Evolutionary conservation across 2,113 vertebrate genomes (phyloP), one percentile per base, ranked within the genome.

Genomic region (Balaeniceps rex): DNA sequence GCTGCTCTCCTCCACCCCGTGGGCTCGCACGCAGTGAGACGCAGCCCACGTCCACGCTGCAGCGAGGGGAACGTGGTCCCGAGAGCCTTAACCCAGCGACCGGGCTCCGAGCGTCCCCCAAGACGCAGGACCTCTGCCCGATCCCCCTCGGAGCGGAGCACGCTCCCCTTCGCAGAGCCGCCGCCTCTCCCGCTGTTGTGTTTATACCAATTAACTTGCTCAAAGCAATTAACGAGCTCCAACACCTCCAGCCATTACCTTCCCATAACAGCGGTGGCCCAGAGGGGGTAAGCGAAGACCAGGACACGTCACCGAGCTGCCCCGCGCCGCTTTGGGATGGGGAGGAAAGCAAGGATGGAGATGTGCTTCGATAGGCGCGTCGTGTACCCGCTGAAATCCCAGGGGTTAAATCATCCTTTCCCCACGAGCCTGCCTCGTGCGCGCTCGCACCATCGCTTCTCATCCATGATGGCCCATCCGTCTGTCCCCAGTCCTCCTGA

Each of bases 41-140:
- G 1, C 14, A 22, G 55, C 64, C 54, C 64, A 17, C 1, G 0
- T 0, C 72, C 60, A n/a, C 4, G 0, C 46, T 22, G 31, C 7
- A 6, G 42, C 0, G 4, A 60, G n/a, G n/a, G 38, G 9, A 19
- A 2, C 0, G 2, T 3, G 54, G 15, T 44, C 51, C 64, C 8
- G 0, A n/a, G 54, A 28, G 9, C 38, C 14, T n/a, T 0, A 19
- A 49, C 25, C 40, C 46, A 1, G 26, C 16, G 1, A 1, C 7
- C 9, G 3, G 29, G 40, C 16, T 10, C 34, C 2, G 2, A 57
- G 14, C 22, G 4, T 0, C 40, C 55, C 0, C 36, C 3, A 6
- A 28, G 42, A 17, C 0, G 0, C 0, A 0, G 65, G 63, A 57
- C 3, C 1, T 10, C 49, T 44, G 69, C 64, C 54, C 9, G 0